Evolutionary conservation across 1,140 invertebrate species (phyloP).

Genomic region (Orchesella cincta): DNA sequence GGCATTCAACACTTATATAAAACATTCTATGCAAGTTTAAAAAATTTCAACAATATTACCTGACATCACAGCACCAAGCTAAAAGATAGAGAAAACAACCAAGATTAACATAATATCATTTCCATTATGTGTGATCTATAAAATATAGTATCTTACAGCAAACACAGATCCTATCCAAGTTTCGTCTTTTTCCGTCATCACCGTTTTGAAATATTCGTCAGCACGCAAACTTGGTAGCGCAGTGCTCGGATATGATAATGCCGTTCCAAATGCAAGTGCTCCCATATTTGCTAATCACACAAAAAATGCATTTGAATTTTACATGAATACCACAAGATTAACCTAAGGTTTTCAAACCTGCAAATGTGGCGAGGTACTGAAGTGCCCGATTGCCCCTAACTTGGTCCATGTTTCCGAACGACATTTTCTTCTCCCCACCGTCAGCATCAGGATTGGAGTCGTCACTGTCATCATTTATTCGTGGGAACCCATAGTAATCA

Average conservation of each 20-base stretch:
- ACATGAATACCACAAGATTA: too few species aligned
- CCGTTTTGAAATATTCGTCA: conserved; percentile 6
- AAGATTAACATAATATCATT: too few species aligned
- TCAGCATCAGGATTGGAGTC: not conserved
- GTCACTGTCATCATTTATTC: not conserved
- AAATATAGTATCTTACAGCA: conserved; percentile 2
- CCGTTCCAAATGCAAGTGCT: conserved; percentile 40
- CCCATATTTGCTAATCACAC: conserved; percentile 47
- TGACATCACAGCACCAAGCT: conserved; percentile 45
- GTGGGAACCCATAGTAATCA: not conserved
- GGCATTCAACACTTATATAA: not conserved
- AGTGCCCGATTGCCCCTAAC: not conserved
- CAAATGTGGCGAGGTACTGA: conserved; percentile 9
- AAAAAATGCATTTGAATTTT: too few species aligned
- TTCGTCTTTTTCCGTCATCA: conserved; percentile 35
- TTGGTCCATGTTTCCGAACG: not conserved
- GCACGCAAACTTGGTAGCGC: conserved; percentile 43
- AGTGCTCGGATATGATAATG: conserved; percentile 36
- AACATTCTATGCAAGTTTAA: too few species aligned
- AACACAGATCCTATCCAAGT: conserved; percentile 42
- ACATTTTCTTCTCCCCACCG: not conserved
- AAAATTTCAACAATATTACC: too few species aligned
- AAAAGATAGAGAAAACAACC: too few species aligned
- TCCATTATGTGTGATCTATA: too few species aligned
- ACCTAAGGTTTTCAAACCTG: too few species aligned